Evolutionary conservation across 2,888 invertebrate genomes (phyloP), one percentile per base, ranked within the genome.

Genomic region (Incurvaria masculella): DNA sequence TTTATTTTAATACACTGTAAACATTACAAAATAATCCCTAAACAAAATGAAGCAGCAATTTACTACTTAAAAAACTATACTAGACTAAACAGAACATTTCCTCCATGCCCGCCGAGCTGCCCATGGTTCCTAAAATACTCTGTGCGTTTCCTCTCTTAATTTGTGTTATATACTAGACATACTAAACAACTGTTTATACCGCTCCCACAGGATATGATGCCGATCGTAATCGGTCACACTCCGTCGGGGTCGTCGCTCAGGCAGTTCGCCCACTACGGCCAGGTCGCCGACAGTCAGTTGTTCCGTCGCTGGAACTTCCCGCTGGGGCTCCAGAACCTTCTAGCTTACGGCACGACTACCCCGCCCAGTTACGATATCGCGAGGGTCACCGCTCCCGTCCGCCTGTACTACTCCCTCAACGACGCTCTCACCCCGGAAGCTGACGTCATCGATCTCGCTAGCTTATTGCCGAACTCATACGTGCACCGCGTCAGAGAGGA

Each of bases 171-270:
- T n/a, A n/a, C n/a, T n/a, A n/a, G n/a, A n/a, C n/a, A n/a, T n/a
- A n/a, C n/a, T n/a, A n/a, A n/a, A n/a, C n/a, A n/a, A n/a, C n/a
- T n/a, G n/a, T n/a, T n/a, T n/a, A n/a, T n/a, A n/a, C n/a, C n/a
- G n/a, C n/a, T n/a, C n/a, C n/a, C n/a, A 16, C 51, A 79, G 81
- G 79, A 79, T 4, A 67, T 80, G 57, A 42, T 81, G 1, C 82
- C 82, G 0, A 71, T 75, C 0, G 65, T 83, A 3, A 48, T 81
- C 11, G 68, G 69, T 1, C 81, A 82, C 47, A 39, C 70, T 1
- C 84, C 84, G 1, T 80, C 81, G 2, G 84, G 84, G 2, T 65
- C 74, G 1, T 76, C 78, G 8, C 62, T 66, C 0, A 72, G 69
- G 51, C 82, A 83, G 54, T 41, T 81, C 0, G 49, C 66, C 1